phyloP scores from a whole-genome alignment of 2,113 vertebrate species.

The Rhinoptilus africanus region DNA sequence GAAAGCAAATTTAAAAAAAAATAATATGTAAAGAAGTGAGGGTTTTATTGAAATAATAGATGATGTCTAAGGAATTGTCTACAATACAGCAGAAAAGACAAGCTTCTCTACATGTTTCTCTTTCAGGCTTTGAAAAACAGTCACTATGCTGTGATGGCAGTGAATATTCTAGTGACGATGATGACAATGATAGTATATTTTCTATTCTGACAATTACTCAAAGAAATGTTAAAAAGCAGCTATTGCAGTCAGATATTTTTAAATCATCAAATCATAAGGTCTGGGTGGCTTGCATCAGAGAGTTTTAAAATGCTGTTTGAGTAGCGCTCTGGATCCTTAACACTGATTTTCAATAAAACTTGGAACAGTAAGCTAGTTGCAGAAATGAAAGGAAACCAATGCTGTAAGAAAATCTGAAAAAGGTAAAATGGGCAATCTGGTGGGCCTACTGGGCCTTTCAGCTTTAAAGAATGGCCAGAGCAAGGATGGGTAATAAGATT shows the following conservation, averaged over 20 bases:
- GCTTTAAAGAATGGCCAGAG: not conserved
- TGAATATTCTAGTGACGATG: not conserved
- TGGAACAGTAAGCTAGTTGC: not conserved
- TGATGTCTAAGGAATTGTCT: not conserved
- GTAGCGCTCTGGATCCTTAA: not conserved
- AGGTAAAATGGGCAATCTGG: not conserved
- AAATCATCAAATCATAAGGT: not conserved
- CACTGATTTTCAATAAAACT: not conserved
- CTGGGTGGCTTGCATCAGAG: not conserved
- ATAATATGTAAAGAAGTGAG: not conserved
- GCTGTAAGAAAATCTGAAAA: not conserved
- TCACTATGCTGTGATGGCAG: not conserved
- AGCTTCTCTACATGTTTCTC: not conserved
- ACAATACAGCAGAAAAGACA: not conserved
- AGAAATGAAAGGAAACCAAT: not conserved
- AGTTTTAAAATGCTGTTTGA: not conserved
- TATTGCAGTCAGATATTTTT: not conserved
- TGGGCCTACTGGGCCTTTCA: not conserved
- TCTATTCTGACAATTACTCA: not conserved
- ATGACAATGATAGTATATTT: not conserved
- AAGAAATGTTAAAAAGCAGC: not conserved
- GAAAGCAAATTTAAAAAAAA: not conserved
- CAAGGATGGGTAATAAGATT: not conserved
- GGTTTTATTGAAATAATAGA: fast-evolving
- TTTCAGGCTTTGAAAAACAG: not conserved